phyloP scores from a whole-genome alignment of 2,113 vertebrate species.

The Neogobius melanostomus region DNA sequence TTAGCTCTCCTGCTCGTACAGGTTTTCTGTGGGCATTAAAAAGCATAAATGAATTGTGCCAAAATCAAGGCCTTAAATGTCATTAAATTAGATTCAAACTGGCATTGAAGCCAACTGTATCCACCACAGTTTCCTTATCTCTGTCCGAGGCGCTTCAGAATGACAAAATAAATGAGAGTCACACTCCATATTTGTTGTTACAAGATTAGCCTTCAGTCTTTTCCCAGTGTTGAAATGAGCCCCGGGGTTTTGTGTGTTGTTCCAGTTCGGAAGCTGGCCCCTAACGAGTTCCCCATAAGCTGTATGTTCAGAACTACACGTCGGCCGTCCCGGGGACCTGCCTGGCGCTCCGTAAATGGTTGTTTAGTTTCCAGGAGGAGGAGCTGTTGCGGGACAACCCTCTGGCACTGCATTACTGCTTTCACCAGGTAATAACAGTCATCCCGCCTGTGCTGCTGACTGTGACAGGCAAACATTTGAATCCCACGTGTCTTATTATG shows the following conservation, averaged over 20 bases:
- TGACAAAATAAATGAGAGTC: not conserved
- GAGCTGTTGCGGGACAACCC: slow-evolving; percentile 91
- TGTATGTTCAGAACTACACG: slow-evolving; percentile 97
- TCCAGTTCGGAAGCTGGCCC: slow-evolving; percentile 90
- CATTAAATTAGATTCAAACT: too few relatives aligned
- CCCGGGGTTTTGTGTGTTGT: slow-evolving; percentile 3
- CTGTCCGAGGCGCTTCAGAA: too few relatives aligned
- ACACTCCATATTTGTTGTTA: not conserved
- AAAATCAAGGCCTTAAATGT: too few relatives aligned
- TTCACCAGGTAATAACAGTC: slow-evolving; percentile 84
- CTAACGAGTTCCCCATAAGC: slow-evolving; percentile 97
- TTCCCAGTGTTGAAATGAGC: not conserved
- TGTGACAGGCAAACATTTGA: not conserved
- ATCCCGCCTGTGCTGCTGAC: not conserved
- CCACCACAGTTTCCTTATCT: too few relatives aligned
- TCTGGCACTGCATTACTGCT: slow-evolving; percentile 92
- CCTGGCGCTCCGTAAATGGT: slow-evolving; percentile 92
- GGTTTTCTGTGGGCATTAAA: too few relatives aligned
- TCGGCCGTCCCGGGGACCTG: slow-evolving; percentile 94
- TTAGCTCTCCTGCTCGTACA: too few relatives aligned
- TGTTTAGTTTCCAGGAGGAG: slow-evolving; percentile 94
- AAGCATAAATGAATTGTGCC: too few relatives aligned
- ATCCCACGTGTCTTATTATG: not conserved
- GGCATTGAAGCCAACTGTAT: too few relatives aligned
- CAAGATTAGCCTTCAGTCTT: not conserved